Conservation (phyloP, 2,888 invertebrate genomes). For the Andrena camellia region DNA sequence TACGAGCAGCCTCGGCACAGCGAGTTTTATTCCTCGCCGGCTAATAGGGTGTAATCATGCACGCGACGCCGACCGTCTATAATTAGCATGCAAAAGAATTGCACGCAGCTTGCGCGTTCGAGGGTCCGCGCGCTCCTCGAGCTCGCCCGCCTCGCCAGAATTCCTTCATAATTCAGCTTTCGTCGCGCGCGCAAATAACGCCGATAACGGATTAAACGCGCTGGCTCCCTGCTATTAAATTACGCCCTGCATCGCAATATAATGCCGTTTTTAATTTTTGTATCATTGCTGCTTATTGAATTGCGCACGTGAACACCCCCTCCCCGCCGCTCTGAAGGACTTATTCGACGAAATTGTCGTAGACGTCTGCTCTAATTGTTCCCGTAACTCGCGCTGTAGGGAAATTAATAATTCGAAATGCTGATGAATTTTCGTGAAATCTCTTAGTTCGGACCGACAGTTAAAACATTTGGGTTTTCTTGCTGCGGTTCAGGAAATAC, state of each 20-base stretch:
- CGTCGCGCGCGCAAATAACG: constrained; percentile 7
- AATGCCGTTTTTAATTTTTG: constrained; percentile 39
- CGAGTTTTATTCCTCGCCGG: constrained; percentile 20
- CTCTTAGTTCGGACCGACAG: no score
- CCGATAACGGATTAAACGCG: constrained; percentile 36
- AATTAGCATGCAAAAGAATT: constrained; percentile 40
- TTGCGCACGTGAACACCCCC: neutral
- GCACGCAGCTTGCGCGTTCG: constrained; percentile 7
- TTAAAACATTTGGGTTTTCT: no score
- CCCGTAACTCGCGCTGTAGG: no score
- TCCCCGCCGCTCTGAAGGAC: no score
- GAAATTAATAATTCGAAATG: no score
- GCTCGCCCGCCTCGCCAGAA: neutral
- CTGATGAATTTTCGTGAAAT: no score
- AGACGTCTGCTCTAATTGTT: no score
- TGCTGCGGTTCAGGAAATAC: no score
- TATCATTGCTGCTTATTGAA: constrained; percentile 29
- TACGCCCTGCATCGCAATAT: constrained; percentile 32
- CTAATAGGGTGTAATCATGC: constrained; percentile 42
- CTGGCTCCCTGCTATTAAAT: constrained; percentile 35
- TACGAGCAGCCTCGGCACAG: neutral
- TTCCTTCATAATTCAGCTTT: constrained; percentile 37
- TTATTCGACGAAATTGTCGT: no score
- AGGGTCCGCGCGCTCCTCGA: constrained; percentile 1
- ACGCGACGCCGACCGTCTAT: constrained; percentile 25